phyloP scores from a whole-genome alignment of 2,888 invertebrate genomes.

The Himalopsyche kuldschensis region DNA sequence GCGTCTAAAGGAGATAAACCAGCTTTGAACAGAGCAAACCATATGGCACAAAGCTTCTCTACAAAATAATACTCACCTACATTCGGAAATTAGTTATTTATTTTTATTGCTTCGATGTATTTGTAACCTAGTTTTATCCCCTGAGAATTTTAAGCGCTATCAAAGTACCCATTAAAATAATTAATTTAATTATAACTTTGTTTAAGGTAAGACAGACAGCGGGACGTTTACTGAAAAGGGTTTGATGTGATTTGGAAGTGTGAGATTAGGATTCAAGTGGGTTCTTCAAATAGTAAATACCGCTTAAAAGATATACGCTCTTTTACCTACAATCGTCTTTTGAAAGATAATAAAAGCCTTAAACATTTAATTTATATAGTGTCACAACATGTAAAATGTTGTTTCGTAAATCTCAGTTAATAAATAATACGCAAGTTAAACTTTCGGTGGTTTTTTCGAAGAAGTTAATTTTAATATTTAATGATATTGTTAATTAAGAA shows the following conservation, averaged over 20 bases:
- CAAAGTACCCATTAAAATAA: background rate
- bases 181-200: background rate
- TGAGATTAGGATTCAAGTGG: background rate
- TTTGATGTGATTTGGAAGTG: background rate
- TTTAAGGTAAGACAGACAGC: background rate
- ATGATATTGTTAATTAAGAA: no score
- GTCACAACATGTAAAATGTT: no score
- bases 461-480: no score
- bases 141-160: background rate
- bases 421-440: no score
- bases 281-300: no score
- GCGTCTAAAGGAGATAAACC: slow-evolving; percentile 20
- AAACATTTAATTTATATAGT: no score
- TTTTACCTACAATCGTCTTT: no score
- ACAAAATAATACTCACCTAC: background rate
- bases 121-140: background rate
- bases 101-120: background rate
- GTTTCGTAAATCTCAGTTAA: no score
- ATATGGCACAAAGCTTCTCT: slow-evolving; percentile 17
- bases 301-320: no score
- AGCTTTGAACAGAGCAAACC: slow-evolving; percentile 12
- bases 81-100: background rate
- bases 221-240: background rate
- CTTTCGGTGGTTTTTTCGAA: no score
- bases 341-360: no score